phyloP scores from a whole-genome alignment of 2,113 vertebrate species.

The Python bivittatus region DNA sequence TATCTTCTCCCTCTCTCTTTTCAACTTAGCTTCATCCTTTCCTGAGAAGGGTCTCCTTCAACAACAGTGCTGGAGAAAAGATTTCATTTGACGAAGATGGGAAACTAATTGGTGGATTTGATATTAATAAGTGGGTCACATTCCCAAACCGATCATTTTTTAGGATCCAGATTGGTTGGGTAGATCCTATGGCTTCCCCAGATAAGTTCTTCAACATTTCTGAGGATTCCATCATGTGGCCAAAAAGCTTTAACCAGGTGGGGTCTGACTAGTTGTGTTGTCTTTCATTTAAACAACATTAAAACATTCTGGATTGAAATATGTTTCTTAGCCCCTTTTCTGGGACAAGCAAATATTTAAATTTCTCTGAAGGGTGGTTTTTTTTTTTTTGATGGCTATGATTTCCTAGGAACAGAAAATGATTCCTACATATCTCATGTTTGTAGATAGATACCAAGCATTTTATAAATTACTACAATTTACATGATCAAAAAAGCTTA shows the following conservation, averaged over 20 bases:
- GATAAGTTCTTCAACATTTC: background rate
- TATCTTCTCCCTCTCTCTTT: background rate
- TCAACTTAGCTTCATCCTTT: background rate
- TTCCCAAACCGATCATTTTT: slow-evolving; percentile 5
- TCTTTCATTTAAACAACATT: background rate
- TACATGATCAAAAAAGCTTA: background rate
- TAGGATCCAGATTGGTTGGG: background rate
- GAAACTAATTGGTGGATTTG: background rate
- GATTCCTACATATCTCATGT: too few species aligned
- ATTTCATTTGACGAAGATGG: slow-evolving; percentile 7
- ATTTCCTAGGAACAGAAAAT: background rate
- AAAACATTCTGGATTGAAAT: too few species aligned
- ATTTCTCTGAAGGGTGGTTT: too few species aligned
- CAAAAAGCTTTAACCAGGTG: background rate
- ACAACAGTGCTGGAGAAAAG: background rate
- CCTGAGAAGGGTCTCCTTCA: background rate
- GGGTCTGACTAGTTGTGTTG: background rate
- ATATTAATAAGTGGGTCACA: slow-evolving; percentile 15
- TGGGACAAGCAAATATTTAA: too few species aligned
- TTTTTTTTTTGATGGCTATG: too few species aligned
- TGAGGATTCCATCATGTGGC: background rate
- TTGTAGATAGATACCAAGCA: background rate
- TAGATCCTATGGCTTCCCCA: background rate
- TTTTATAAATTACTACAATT: background rate
- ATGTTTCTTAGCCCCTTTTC: too few species aligned